Evolutionary conservation across 2,113 vertebrate species (phyloP).

Genomic region (Marcusenius ussheri): DNA sequence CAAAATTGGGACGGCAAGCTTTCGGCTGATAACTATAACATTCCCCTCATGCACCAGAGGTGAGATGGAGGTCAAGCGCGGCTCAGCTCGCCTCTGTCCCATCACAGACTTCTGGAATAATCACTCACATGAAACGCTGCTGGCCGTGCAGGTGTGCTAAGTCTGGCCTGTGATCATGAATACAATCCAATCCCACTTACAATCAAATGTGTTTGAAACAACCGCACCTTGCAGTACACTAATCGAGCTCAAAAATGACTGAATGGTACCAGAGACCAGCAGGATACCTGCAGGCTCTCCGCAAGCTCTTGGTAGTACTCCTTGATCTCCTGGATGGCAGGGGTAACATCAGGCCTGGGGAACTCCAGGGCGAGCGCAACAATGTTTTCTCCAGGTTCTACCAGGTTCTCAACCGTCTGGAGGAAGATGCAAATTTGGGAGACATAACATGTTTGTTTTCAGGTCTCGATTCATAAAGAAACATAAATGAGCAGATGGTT

Average conservation of each 20-base stretch:
- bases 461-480: slow-evolving; percentile 24
- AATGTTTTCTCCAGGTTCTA: slow-evolving; percentile 30
- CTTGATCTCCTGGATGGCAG: slow-evolving; percentile 50
- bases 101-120: neutral
- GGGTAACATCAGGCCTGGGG: slow-evolving; percentile 51
- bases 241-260: slow-evolving; percentile 45
- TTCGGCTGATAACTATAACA: neutral
- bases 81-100: neutral
- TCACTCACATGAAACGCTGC: slow-evolving; percentile 36
- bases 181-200: slow-evolving; percentile 44
- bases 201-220: slow-evolving; percentile 52
- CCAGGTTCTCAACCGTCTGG: slow-evolving; percentile 47
- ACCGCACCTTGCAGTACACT: slow-evolving; percentile 31
- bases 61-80: neutral
- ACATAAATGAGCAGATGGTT: neutral
- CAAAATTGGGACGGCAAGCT: neutral
- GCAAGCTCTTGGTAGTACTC: slow-evolving; percentile 56
- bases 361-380: slow-evolving; percentile 43
- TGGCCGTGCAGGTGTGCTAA: slow-evolving; percentile 53
- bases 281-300: slow-evolving; percentile 54
- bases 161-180: slow-evolving; percentile 54
- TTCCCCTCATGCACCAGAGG: neutral
- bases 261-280: slow-evolving; percentile 43
- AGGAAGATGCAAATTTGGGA: slow-evolving; percentile 12
- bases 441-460: slow-evolving; percentile 29